Evolutionary conservation across 2,113 vertebrate genomes (phyloP).

Genomic region (Xenopus laevis): DNA sequence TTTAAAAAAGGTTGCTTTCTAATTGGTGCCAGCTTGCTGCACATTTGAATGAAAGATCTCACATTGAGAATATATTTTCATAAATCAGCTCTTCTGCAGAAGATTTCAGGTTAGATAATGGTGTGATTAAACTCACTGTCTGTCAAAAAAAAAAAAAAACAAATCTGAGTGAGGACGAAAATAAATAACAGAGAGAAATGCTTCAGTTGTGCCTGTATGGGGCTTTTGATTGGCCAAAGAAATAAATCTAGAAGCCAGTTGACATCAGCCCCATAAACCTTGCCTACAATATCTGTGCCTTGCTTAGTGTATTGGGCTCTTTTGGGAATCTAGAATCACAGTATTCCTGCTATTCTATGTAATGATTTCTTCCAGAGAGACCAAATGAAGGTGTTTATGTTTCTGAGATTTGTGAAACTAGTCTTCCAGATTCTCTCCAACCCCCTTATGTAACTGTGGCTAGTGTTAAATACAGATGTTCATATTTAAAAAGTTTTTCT

Average conservation of each 20-base stretch:
- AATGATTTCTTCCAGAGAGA: fast-evolving
- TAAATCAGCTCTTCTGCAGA: slow-evolving; percentile 22
- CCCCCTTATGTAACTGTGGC: background rate
- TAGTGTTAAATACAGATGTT: no score
- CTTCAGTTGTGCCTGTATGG: slow-evolving; percentile 29
- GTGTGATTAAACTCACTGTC: slow-evolving; percentile 34
- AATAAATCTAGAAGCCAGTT: background rate
- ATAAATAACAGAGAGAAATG: slow-evolving; percentile 35
- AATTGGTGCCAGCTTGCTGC: slow-evolving; percentile 46
- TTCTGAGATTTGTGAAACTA: slow-evolving; percentile 26
- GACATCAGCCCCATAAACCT: background rate
- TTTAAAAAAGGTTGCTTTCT: slow-evolving; percentile 44
- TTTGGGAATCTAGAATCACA: background rate
- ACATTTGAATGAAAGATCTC: slow-evolving; percentile 46
- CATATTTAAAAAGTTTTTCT: no score
- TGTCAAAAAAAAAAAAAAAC: slow-evolving; percentile 28
- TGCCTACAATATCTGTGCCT: background rate
- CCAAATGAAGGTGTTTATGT: background rate
- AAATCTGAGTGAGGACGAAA: slow-evolving; percentile 27
- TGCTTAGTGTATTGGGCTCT: background rate
- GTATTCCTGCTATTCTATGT: background rate
- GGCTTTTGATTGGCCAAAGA: background rate
- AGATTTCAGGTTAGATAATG: slow-evolving; percentile 41
- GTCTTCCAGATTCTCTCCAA: background rate
- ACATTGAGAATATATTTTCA: slow-evolving; percentile 36